Evolutionary conservation across 1,140 invertebrate genomes (phyloP).

Genomic region (Drosophila equinoxialis): DNA sequence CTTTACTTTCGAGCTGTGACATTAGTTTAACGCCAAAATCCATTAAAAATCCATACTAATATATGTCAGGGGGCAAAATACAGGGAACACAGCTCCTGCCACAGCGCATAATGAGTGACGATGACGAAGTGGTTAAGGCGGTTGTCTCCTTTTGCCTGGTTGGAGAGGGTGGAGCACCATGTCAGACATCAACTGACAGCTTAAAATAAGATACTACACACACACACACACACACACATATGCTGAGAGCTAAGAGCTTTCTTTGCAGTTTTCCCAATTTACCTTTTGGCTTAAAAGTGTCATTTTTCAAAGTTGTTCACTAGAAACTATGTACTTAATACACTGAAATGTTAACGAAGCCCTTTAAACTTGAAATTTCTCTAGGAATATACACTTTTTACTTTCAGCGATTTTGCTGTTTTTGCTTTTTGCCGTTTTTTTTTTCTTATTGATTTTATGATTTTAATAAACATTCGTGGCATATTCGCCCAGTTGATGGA

Average conservation of each 20-base stretch:
- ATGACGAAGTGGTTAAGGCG: conserved; percentile 36
- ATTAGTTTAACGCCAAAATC: conserved; percentile 78
- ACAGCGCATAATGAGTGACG: conserved; percentile 75
- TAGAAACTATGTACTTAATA: background rate
- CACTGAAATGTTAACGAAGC: conserved; percentile 13
- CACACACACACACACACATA: conserved; percentile 26
- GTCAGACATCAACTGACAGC: conserved; percentile 33
- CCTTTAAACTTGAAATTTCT: conserved; percentile 17
- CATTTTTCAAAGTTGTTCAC: conserved; percentile 59
- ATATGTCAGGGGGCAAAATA: conserved; percentile 68
- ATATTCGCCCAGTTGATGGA: conserved; percentile 56
- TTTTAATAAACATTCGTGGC: conserved; percentile 79
- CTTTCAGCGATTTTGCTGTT: background rate
- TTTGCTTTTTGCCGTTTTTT: conserved; percentile 1
- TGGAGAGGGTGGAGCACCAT: background rate
- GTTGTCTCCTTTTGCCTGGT: background rate
- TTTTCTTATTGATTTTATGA: conserved; percentile 69
- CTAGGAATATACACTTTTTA: background rate
- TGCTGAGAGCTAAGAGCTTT: conserved; percentile 47
- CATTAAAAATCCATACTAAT: conserved; percentile 83
- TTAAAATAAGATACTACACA: conserved; percentile 70
- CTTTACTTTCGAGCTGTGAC: conserved; percentile 55
- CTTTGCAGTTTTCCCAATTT: conserved; percentile 62
- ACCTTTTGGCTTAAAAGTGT: conserved; percentile 62
- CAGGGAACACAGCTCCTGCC: conserved; percentile 48